Conservation (phyloP, 2,888 invertebrate species). For the Cantharis rufa region DNA sequence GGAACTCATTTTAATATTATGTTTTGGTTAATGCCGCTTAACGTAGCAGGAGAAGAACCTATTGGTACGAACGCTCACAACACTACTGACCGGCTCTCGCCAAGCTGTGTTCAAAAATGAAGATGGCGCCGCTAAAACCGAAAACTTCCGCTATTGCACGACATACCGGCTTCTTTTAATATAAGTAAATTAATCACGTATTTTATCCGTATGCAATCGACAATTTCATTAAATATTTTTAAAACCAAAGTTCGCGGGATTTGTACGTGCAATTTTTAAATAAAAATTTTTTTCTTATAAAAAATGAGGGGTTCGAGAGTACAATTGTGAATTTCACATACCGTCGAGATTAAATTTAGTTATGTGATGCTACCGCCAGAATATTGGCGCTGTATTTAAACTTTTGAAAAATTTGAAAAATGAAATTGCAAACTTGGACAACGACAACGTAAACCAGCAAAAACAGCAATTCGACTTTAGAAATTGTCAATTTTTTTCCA, state of each 20-base stretch:
- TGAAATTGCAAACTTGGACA: not conserved
- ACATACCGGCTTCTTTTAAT: conserved; percentile 47
- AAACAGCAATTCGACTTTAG: not conserved
- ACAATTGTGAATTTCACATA: conserved; percentile 52
- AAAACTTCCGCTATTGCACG: conserved; percentile 56
- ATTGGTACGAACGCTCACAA: conserved; percentile 65
- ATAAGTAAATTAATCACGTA: conserved; percentile 35
- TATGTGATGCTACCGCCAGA: conserved; percentile 49
- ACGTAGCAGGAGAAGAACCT: conserved; percentile 50
- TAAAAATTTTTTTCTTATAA: conserved; percentile 53
- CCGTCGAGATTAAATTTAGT: conserved; percentile 47
- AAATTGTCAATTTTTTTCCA: not conserved
- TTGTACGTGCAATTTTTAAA: conserved; percentile 22
- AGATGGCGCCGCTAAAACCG: conserved; percentile 76
- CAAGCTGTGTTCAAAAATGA: conserved; percentile 79
- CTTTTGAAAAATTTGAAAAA: not conserved
- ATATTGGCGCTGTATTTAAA: conserved; percentile 26
- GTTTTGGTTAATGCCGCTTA: conserved; percentile 38
- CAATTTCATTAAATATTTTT: conserved; percentile 34
- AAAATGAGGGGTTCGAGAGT: conserved; percentile 72
- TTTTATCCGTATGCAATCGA: conserved; percentile 29
- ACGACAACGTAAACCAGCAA: not conserved
- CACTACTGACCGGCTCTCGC: conserved; percentile 71
- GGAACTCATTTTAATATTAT: conserved; percentile 71
- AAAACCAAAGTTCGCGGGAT: conserved; percentile 1